phyloP scores from a whole-genome alignment of 2,797 vertebrate genomes.

The Zenarchopterus dispar region DNA sequence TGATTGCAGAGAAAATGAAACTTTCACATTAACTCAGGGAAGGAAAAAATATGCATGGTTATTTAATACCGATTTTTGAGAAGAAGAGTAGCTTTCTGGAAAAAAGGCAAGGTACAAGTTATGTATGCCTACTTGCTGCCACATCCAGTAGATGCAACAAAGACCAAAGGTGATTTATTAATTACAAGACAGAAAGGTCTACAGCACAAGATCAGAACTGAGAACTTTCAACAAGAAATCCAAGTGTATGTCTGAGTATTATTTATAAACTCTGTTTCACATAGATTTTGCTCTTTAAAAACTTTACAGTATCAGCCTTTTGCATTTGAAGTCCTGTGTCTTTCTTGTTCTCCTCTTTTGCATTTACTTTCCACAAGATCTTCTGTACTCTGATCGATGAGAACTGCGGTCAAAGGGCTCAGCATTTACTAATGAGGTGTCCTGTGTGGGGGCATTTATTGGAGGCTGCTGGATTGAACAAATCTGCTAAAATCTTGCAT shows the following conservation, averaged over 20 bases:
- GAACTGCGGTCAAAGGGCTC: neutral
- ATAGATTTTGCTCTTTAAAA: no score
- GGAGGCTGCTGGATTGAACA: conserved; percentile 29
- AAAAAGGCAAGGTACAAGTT: no score
- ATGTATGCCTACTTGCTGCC: no score
- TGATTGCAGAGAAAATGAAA: conserved; percentile 11
- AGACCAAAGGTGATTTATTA: no score
- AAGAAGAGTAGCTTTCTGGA: neutral
- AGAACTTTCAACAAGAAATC: no score
- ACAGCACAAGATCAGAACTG: no score
- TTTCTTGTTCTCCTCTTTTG: neutral
- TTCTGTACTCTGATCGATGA: conserved; percentile 16
- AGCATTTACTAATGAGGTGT: conserved; percentile 23
- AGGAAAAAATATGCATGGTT: conserved; percentile 11
- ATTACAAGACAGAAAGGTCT: no score
- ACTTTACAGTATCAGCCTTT: no score
- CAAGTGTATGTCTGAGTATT: no score
- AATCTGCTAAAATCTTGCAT: conserved; percentile 1
- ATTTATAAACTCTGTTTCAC: no score
- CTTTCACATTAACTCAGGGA: conserved; percentile 29
- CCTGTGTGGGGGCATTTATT: conserved; percentile 55
- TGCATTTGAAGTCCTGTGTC: neutral
- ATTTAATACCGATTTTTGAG: conserved; percentile 6
- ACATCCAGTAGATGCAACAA: no score
- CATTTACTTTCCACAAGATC: conserved; percentile 5